A percentile compares a stretch with the other conserved stretches of the same genome.
Conservation (phyloP, 2,113 vertebrate species). For the Verasper variegatus region DNA sequence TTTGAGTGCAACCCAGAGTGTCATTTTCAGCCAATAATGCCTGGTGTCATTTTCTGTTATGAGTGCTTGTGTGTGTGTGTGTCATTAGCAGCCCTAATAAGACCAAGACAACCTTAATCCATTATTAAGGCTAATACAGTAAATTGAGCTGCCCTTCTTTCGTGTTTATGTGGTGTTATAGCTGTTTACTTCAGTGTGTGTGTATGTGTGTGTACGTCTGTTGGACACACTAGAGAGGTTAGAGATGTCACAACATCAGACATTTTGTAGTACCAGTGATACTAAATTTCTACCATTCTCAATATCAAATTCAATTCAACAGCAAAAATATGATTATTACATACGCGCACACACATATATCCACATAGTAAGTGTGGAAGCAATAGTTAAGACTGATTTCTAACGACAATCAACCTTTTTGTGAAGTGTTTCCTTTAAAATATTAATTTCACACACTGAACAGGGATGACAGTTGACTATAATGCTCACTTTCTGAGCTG, state of each 20-base stretch:
- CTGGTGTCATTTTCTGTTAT: constrained; percentile 24
- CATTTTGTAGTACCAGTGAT: neutral
- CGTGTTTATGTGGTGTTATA: neutral
- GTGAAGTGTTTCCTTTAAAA: too few relatives aligned
- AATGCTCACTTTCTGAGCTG: too few relatives aligned
- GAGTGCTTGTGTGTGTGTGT: constrained; percentile 5
- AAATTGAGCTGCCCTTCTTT: constrained; percentile 12
- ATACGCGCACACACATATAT: too few relatives aligned
- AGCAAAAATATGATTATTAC: too few relatives aligned
- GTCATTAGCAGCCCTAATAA: neutral
- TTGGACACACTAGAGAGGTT: neutral
- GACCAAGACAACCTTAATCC: constrained; percentile 25
- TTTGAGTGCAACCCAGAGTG: constrained; percentile 9
- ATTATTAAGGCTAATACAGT: constrained; percentile 28
- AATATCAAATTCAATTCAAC: too few relatives aligned
- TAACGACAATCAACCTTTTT: too few relatives aligned
- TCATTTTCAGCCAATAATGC: constrained; percentile 26
- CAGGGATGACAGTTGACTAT: too few relatives aligned
- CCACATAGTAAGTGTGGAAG: too few relatives aligned
- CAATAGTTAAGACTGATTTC: too few relatives aligned
- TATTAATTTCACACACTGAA: too few relatives aligned
- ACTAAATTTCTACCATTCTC: neutral
- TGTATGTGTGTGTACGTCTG: neutral
- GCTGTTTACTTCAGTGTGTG: neutral
- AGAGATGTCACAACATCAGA: neutral